Evolutionary conservation across 2,888 invertebrate genomes (phyloP).

Genomic region (Dolichopus griseipennis): DNA sequence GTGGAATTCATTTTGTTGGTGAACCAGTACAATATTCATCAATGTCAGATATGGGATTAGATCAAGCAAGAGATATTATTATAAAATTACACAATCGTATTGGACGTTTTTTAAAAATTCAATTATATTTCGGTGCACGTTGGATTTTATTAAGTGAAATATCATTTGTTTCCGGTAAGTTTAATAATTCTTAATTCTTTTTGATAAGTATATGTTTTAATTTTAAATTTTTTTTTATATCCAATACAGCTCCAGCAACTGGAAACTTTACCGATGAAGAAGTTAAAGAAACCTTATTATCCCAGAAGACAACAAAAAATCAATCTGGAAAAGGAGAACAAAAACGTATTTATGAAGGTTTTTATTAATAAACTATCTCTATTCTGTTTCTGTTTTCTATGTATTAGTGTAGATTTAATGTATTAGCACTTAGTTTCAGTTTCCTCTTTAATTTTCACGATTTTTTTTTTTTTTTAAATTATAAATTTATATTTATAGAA

Average conservation of each 20-base stretch:
- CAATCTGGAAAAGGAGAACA: slow-evolving; percentile 46
- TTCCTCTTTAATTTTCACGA: neutral
- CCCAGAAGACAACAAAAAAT: slow-evolving; percentile 42
- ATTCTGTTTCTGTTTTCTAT: slow-evolving; percentile 14
- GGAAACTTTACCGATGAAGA: slow-evolving; percentile 57
- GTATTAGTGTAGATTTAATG: no score
- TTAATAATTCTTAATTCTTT: slow-evolving; percentile 17
- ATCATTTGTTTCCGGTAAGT: slow-evolving; percentile 67
- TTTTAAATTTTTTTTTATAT: slow-evolving; percentile 9
- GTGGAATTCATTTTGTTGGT: slow-evolving; percentile 60
- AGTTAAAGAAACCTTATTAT: slow-evolving; percentile 35
- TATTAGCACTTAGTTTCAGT: slow-evolving; percentile 22
- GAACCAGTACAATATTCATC: slow-evolving; percentile 66
- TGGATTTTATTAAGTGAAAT: slow-evolving; percentile 85
- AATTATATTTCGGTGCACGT: slow-evolving; percentile 67
- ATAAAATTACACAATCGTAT: slow-evolving; percentile 67
- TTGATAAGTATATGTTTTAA: slow-evolving; percentile 7
- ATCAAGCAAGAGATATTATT: slow-evolving; percentile 70
- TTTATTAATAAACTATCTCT: slow-evolving; percentile 26
- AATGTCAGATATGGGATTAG: slow-evolving; percentile 64
- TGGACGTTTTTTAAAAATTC: slow-evolving; percentile 64
- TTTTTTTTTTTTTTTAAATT: no score
- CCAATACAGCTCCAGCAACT: slow-evolving; percentile 47
- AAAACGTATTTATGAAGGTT: slow-evolving; percentile 39
- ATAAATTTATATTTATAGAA: no score